Conservation (phyloP, 2,888 invertebrate species). For the Chrysolina americana region DNA sequence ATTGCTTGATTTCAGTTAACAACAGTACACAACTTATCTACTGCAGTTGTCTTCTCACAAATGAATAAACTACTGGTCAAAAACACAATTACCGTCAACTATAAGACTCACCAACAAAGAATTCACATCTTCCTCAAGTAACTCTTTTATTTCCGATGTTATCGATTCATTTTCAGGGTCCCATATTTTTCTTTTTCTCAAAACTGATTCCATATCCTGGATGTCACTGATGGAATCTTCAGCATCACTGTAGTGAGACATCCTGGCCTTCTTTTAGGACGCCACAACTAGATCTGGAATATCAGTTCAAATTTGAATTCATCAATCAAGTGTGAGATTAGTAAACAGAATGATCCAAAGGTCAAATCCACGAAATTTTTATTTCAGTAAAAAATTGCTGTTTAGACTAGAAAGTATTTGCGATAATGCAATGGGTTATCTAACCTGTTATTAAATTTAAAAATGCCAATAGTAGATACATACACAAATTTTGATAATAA, state of each 20-base stretch:
- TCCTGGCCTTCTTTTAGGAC: slow-evolving; percentile 41
- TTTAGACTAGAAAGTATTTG: no score
- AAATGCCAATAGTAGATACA: no score
- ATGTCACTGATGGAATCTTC: slow-evolving; percentile 65
- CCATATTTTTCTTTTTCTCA: slow-evolving; percentile 67
- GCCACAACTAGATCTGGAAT: slow-evolving; percentile 12
- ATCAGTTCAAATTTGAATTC: neutral
- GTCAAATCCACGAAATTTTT: neutral
- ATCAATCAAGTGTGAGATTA: neutral
- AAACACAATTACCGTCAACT: neutral
- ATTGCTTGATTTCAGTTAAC: no score
- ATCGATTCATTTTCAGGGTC: slow-evolving; percentile 69
- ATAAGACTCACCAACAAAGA: slow-evolving; percentile 62
- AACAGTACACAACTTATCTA: no score
- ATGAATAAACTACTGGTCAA: no score
- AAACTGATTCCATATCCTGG: slow-evolving; percentile 60
- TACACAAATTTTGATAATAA: neutral
- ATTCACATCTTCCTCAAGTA: slow-evolving; percentile 69
- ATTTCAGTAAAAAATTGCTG: neutral
- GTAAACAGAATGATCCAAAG: neutral
- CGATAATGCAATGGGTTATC: no score
- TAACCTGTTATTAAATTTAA: no score
- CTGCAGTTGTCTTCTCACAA: neutral
- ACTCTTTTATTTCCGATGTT: slow-evolving; percentile 70
- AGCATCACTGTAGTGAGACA: slow-evolving; percentile 70